phyloP scores from a whole-genome alignment of 2,113 vertebrate species.

The Phalacrocorax carbo region DNA sequence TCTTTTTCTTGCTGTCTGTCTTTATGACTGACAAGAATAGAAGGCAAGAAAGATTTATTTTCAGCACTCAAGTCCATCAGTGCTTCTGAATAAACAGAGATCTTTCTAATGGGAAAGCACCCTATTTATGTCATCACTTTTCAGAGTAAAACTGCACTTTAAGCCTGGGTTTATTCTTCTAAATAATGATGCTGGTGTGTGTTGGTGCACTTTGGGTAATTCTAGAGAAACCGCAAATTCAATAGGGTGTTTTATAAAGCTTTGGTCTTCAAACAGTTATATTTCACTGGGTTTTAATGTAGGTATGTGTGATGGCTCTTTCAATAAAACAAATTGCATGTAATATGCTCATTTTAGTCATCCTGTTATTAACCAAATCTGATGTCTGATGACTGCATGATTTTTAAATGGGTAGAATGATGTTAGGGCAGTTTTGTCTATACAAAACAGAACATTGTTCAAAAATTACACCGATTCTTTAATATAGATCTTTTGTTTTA shows the following conservation, averaged over 20 bases:
- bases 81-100: not conserved
- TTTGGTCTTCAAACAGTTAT: not conserved
- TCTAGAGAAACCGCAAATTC: not conserved
- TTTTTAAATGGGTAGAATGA: not conserved
- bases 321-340: not conserved
- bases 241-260: not conserved
- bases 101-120: not conserved
- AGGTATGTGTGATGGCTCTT: not conserved
- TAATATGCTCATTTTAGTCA: not conserved
- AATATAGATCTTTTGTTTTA: not conserved
- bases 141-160: not conserved
- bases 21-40: not conserved
- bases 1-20: not conserved
- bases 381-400: not conserved
- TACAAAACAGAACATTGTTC: not conserved
- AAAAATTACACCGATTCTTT: not conserved
- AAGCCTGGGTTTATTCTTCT: not conserved
- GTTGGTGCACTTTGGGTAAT: not conserved
- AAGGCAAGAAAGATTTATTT: not conserved
- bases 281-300: not conserved
- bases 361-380: not conserved
- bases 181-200: not conserved
- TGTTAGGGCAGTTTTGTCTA: not conserved
- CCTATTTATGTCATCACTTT: not conserved
- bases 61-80: not conserved